Evolutionary conservation across 2,888 invertebrate genomes (phyloP).

Genomic region (Coecobrya sp.): DNA sequence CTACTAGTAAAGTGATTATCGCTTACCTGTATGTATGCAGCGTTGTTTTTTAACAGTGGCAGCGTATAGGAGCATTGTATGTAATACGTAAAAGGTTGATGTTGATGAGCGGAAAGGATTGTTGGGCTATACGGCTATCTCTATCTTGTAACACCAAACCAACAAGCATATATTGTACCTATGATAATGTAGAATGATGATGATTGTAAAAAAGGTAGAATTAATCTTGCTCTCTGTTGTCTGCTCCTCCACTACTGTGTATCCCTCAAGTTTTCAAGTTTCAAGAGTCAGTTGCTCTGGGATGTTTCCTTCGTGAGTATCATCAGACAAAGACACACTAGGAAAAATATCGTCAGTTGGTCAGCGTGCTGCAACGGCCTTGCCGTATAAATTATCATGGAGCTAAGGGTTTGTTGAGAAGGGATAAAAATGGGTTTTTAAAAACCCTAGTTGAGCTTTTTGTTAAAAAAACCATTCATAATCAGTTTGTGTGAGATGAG

Average conservation of each 20-base stretch:
- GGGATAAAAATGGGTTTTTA: not conserved
- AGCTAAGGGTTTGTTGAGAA: not conserved
- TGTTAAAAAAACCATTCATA: not conserved
- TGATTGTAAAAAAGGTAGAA: not conserved
- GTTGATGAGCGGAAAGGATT: constrained; percentile 75
- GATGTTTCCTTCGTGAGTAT: constrained; percentile 67
- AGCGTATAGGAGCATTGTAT: not conserved
- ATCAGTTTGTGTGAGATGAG: constrained; percentile 4
- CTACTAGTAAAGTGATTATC: constrained; percentile 47
- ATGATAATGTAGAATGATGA: constrained; percentile 10
- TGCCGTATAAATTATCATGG: constrained; percentile 20
- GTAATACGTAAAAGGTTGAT: not conserved
- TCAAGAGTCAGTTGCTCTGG: constrained; percentile 76
- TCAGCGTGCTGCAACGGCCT: constrained; percentile 37
- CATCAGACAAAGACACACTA: not conserved
- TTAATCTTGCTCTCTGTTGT: not conserved
- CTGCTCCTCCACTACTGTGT: constrained; percentile 20
- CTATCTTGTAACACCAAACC: constrained; percentile 36
- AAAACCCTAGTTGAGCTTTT: constrained; percentile 24
- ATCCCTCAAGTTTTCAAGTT: constrained; percentile 48
- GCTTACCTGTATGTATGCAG: not conserved
- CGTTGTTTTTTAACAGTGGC: not conserved
- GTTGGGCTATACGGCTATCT: constrained; percentile 67
- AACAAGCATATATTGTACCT: constrained; percentile 17
- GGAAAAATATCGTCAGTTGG: constrained; percentile 46